Conservation (phyloP, 1,140 invertebrate genomes). For the Drosophila baimaii region DNA sequence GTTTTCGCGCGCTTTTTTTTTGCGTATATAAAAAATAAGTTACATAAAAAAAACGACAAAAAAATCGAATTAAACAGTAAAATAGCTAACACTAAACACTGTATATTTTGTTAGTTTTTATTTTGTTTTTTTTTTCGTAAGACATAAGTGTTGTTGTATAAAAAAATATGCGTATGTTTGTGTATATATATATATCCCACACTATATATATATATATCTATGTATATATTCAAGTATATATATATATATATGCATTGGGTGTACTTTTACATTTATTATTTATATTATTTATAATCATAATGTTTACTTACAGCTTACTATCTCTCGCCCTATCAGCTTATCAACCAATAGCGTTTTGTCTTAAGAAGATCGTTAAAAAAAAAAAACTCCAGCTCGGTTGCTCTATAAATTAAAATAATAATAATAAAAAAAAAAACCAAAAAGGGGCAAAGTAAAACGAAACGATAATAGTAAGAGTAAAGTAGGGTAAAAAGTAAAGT, state of each 20-base stretch:
- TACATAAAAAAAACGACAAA: conserved; percentile 44
- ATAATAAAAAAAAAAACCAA: conserved; percentile 12
- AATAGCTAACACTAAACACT: conserved; percentile 71
- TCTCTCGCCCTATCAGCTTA: conserved; percentile 18
- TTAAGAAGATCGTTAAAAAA: conserved; percentile 37
- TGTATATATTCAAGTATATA: conserved; percentile 27
- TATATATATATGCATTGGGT: conserved; percentile 35
- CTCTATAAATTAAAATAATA: conserved; percentile 62
- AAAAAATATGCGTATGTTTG: conserved; percentile 72
- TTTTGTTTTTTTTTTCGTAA: conserved; percentile 23
- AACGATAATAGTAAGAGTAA: conserved; percentile 30
- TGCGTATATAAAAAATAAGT: conserved; percentile 67
- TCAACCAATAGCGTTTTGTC: conserved; percentile 29
- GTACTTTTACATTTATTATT: conserved; percentile 14
- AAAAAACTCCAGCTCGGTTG: conserved; percentile 37
- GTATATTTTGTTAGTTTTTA: neutral
- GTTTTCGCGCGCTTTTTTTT: conserved; percentile 31
- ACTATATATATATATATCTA: conserved; percentile 33
- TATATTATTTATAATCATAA: neutral
- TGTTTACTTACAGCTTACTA: conserved; percentile 38
- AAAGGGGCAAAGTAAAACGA: conserved; percentile 5
- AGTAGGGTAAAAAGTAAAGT: conserved; percentile 32
- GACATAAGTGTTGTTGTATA: conserved; percentile 67
- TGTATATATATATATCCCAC: conserved; percentile 30
- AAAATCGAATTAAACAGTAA: conserved; percentile 70